These are phyloP conservation scores for Pasiphila rectangulata DNA, from an alignment of 2,888 invertebrate species.

Conservation along the genomic window DNA sequence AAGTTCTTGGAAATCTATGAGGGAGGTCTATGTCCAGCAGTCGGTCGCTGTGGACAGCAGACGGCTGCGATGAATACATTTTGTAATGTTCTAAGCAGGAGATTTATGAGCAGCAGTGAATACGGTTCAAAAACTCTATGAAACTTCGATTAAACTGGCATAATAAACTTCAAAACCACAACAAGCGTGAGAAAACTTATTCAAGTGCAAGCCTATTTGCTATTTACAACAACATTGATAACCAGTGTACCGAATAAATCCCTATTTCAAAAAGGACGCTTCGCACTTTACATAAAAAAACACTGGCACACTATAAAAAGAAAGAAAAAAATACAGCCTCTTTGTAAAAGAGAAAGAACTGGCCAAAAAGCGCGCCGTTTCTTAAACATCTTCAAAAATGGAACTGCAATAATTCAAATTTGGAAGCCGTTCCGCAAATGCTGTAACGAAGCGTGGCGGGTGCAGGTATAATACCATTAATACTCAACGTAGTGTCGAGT, in stretches of 20 bases:
- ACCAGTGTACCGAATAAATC: slow-evolving; percentile 10
- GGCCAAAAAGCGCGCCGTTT: slow-evolving; percentile 10
- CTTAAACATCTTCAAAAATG: slow-evolving; percentile 34
- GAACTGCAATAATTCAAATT: slow-evolving; percentile 64
- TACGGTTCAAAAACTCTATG: no score
- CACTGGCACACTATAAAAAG: neutral
- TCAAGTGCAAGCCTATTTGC: slow-evolving; percentile 3
- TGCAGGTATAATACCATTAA: slow-evolving; percentile 40
- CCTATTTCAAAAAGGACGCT: slow-evolving; percentile 17
- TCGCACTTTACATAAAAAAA: slow-evolving; percentile 5
- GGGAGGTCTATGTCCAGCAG: no score
- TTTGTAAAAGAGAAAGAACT: slow-evolving; percentile 4
- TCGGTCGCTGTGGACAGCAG: no score
- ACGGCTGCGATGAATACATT: no score
- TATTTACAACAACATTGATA: slow-evolving; percentile 11
- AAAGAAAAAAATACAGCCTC: neutral
- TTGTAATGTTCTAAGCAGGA: no score
- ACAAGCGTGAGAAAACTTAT: slow-evolving; percentile 15
- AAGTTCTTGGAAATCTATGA: no score
- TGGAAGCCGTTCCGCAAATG: slow-evolving; percentile 65
- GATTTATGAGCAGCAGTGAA: no score
- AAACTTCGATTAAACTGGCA: neutral
- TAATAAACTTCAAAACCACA: slow-evolving; percentile 6
- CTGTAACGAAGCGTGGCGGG: slow-evolving; percentile 65
- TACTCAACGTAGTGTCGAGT: slow-evolving; percentile 44